These are phyloP conservation scores for Platerodrilus igneus DNA, from an alignment of 2,888 invertebrate species.

Conservation along the genomic window DNA sequence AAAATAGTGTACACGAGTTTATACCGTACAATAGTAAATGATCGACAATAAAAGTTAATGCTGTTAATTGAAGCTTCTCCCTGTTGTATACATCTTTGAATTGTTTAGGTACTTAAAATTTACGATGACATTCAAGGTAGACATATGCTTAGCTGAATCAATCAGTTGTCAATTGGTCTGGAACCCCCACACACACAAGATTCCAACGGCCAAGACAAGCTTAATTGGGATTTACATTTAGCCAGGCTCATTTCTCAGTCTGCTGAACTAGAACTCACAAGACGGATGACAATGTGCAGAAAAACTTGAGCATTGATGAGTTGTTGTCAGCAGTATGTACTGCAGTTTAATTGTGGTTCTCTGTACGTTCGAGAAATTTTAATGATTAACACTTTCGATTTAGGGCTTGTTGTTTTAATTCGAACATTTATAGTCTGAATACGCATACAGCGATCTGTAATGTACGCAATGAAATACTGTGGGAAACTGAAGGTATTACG, in stretches of 20 bases:
- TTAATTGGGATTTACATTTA: slow-evolving; percentile 49
- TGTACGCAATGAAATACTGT: no score
- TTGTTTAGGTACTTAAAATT: slow-evolving; percentile 36
- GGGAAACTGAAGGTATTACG: no score
- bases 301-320: slow-evolving; percentile 7
- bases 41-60: slow-evolving; percentile 15
- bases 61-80: slow-evolving; percentile 23
- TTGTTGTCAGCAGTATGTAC: slow-evolving; percentile 4
- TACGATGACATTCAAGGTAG: slow-evolving; percentile 38
- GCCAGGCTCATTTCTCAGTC: slow-evolving; percentile 40
- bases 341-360: slow-evolving; percentile 5
- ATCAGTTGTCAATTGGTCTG: slow-evolving; percentile 45
- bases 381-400: slow-evolving; percentile 5
- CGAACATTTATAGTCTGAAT: no score
- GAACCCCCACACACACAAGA: slow-evolving; percentile 40
- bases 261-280: slow-evolving; percentile 25
- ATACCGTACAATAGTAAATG: slow-evolving; percentile 8
- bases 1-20: slow-evolving; percentile 6
- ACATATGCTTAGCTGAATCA: slow-evolving; percentile 45
- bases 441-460: no score
- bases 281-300: slow-evolving; percentile 14
- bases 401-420: no score
- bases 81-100: slow-evolving; percentile 17
- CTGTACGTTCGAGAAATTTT: slow-evolving; percentile 7
- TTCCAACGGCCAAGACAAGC: slow-evolving; percentile 41